phyloP scores from a whole-genome alignment of 2,113 vertebrate genomes.

The Elaphurus davidianus region DNA sequence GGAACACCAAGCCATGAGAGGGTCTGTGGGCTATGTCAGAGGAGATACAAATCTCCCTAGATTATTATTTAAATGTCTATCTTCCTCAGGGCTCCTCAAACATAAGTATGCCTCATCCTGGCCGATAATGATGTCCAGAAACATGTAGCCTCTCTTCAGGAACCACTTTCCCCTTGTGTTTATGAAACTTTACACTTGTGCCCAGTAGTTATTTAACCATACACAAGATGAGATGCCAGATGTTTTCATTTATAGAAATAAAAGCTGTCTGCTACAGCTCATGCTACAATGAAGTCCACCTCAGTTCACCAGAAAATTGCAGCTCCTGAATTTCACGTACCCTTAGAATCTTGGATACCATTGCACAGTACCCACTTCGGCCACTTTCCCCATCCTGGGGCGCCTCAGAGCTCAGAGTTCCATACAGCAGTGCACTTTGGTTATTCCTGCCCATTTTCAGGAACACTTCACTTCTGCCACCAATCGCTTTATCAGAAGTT shows the following conservation, averaged over 20 bases:
- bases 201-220: neutral
- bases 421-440: conserved; percentile 88
- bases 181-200: neutral
- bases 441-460: conserved; percentile 89
- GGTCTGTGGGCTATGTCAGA: neutral
- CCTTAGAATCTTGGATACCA: conserved; percentile 84
- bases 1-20: neutral
- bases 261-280: neutral
- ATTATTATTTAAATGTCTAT: neutral
- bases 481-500: conserved; percentile 91
- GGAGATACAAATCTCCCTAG: neutral
- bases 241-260: neutral
- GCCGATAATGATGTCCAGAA: neutral
- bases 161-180: neutral
- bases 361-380: conserved; percentile 93
- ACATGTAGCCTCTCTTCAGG: neutral
- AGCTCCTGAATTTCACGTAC: conserved; percentile 79
- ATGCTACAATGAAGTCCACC: neutral
- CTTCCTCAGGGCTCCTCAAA: neutral
- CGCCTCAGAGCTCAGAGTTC: conserved; percentile 84
- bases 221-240: neutral
- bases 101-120: neutral
- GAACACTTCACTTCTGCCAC: conserved; percentile 90
- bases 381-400: conserved; percentile 91
- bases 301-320: neutral